These are phyloP conservation scores for Menidia menidia DNA, from an alignment of 2,797 vertebrate genomes.

Conservation along the genomic window DNA sequence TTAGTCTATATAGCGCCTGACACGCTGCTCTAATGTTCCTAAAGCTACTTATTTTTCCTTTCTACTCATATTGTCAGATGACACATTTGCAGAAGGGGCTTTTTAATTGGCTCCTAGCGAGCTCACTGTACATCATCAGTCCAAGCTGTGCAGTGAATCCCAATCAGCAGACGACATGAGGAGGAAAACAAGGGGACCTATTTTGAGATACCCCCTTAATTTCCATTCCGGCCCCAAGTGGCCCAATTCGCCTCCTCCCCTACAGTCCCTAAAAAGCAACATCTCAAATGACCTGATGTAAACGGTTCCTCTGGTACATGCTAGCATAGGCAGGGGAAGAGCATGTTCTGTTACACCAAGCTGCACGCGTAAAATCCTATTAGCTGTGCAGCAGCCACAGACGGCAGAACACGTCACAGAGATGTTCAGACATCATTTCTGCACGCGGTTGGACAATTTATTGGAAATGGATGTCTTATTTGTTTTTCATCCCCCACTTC, in stretches of 20 bases:
- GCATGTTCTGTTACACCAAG: conserved; percentile 1
- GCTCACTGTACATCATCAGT: conserved; percentile 16
- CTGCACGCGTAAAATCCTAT: too few species aligned
- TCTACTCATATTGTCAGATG: neutral
- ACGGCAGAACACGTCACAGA: conserved; percentile 13
- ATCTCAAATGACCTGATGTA: conserved; percentile 38
- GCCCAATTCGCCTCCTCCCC: conserved; percentile 11
- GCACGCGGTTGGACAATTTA: conserved; percentile 4
- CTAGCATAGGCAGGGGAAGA: conserved; percentile 6
- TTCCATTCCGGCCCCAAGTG: conserved; percentile 43
- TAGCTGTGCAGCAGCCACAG: conserved; percentile 20
- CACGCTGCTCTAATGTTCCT: neutral
- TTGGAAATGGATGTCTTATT: conserved; percentile 37
- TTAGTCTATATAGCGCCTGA: too few species aligned
- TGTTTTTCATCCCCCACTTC: conserved; percentile 28
- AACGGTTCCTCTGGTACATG: conserved; percentile 10
- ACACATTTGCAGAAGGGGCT: neutral
- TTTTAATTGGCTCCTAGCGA: neutral
- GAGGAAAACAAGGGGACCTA: conserved; percentile 45
- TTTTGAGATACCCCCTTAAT: conserved; percentile 52
- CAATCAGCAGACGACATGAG: neutral
- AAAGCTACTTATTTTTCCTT: neutral
- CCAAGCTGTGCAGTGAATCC: conserved; percentile 7
- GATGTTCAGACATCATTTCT: conserved; percentile 24
- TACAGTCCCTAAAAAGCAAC: conserved; percentile 56